Base-by-base conservation (phyloP, 2,888 invertebrate species). In the Acleris sparsana region DNA sequence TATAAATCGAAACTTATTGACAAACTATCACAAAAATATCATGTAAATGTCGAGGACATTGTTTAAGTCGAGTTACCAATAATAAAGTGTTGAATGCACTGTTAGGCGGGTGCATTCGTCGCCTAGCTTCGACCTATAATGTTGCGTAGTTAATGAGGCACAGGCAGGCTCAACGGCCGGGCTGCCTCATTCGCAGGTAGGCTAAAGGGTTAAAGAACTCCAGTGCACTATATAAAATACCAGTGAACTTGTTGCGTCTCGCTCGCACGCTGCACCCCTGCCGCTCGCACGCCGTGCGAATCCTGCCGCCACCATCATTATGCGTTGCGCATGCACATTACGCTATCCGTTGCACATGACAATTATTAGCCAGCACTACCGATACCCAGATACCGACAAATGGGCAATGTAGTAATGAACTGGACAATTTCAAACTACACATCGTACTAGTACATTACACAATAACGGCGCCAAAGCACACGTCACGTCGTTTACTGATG, bases 171-270 rank as follows among this genome's bases (percentile, higher is more conserved):
- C 93, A 92, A 89, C 86, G 93, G 88, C 93, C 93, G 86, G 77
- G 80, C 87, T 82, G 88, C 92, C 93, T 91, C 91, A 89, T 89
- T 90, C 89, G 90, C 89, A 91, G 93, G 92, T 93, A 93, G 93
- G 93, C 92, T 93, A 93, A 88, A 89, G 89, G 93, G 91, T 91
- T 91, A 92, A 92, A 86, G 93, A 93, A 93, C 92, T 91, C 85
- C 79, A 78, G 80, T 93, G 92, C 89, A 92, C 91, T 92, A 92
- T 89, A 92, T 93, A 90, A 90, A 92, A 92, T 92, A 92, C 90
- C 93, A 91, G 89, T 93, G 93, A 93, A 93, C 91, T 89, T 86
- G 77, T 81, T 78, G 77, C 72, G 80, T 91, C 91, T 75, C 83
- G 72, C 84, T 92, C 86, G 73, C 84, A 79, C 89, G 71, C 79